Evolutionary conservation across 2,888 invertebrate genomes (phyloP), one percentile per base, ranked within the genome.

Genomic region (Drosophila atripex): DNA sequence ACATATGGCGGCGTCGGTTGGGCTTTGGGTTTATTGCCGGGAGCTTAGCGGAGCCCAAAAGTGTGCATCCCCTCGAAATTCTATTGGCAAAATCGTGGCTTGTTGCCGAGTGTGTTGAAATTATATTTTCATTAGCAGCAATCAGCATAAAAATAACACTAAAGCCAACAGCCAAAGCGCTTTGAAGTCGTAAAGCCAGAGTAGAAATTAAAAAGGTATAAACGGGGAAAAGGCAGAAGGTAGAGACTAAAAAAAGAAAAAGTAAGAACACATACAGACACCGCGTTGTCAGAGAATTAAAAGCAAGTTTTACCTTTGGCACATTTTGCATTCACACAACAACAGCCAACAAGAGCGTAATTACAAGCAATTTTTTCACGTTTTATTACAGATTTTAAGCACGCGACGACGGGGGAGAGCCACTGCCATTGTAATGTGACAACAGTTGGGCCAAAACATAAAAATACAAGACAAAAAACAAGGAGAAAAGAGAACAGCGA

Each of bases 61-160:
- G 12, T 45, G 46, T 14, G 30, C 39, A 50, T 53, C 54, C 38
- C 25, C 35, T 16, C 5, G n/a, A 46, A 50, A 47, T 23, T 8
- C 23, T 39, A 32, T 25, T 16, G n/a, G 21, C 25, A 55, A 63
- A 71, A 71, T 75, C 71, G 70, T 75, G 68, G 63, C 77, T 50
- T 46, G 47, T 30, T 72, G 75, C 75, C 71, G 75, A 77, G 78
- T 77, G 63, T 76, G 87, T 65, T 85, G 61, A 88, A 88, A 84
- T 87, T 84, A 88, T 84, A 76, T 85, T 84, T 85, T 84, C 84
- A 88, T 88, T 86, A 84, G 88, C 85, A 83, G 77, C 78, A 82
- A 88, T 88, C 76, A 88, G 72, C 85, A 80, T 88, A 85, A 88
- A 86, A 84, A 88, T 84, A 88, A 88, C 85, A 84, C 82, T 88